These are phyloP conservation scores for Xestobium rufovillosum DNA, from an alignment of 2,888 invertebrate species.

Conservation along the genomic window DNA sequence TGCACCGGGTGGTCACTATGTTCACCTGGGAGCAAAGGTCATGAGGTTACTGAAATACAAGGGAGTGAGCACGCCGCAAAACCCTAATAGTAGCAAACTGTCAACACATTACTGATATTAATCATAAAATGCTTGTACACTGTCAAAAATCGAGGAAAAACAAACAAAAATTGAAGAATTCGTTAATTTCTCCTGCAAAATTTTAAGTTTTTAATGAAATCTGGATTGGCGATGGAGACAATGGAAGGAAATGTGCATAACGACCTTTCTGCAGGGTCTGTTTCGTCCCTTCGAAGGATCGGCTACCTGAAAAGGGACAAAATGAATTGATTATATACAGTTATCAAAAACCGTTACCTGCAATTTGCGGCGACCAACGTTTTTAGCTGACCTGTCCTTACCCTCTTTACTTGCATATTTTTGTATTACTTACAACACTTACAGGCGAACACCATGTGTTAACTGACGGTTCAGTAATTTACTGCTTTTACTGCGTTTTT, in stretches of 20 bases:
- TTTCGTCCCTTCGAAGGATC: constrained; percentile 27
- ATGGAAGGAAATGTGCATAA: no score
- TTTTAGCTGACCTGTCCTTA: no score
- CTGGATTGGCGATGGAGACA: no score
- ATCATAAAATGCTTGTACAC: constrained; percentile 33
- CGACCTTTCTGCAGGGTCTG: no score
- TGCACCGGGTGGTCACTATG: constrained; percentile 31
- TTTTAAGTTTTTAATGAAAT: no score
- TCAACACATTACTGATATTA: constrained; percentile 46
- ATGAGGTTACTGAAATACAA: constrained; percentile 33
- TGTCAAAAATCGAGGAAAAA: neutral
- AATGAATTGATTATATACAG: constrained; percentile 30
- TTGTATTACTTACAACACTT: no score
- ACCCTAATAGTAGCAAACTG: constrained; percentile 44
- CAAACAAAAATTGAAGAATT: no score
- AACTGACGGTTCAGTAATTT: no score
- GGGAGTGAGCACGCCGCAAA: constrained; percentile 45
- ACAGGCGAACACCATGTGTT: no score
- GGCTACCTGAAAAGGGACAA: constrained; percentile 37
- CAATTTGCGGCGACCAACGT: constrained; percentile 16
- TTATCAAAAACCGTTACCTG: constrained; percentile 22
- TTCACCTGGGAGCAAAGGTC: constrained; percentile 38
- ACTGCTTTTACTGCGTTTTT: no score
- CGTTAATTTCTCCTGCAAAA: no score
- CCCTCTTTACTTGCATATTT: no score